Percentiles rank a stretch among this genome's conserved stretches.
These are phyloP conservation scores for Heliconius congener DNA, from an alignment of 1,140 invertebrate genomes.

Conservation along the genomic window DNA sequence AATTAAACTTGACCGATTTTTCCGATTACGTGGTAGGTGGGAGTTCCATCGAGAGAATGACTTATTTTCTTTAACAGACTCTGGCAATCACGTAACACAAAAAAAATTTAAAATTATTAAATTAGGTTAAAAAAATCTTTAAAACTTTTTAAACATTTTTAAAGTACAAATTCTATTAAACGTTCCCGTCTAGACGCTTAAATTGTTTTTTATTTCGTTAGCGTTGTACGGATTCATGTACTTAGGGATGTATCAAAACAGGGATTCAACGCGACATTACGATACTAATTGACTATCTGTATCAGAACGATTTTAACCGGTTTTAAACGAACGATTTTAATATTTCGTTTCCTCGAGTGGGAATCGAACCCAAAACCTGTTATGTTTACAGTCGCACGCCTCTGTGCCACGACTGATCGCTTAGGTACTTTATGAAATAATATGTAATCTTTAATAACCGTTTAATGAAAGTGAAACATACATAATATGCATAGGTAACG, in stretches of 20 bases:
- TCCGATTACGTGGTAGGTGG: not conserved
- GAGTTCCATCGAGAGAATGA: no score
- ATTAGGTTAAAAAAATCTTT: not conserved
- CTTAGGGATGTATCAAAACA: conserved; percentile 12
- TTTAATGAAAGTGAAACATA: no score
- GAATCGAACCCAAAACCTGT: no score
- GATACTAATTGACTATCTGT: conserved; percentile 10
- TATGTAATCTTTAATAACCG: no score
- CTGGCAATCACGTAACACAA: no score
- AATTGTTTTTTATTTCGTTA: not conserved
- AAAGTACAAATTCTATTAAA: not conserved
- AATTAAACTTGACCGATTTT: not conserved
- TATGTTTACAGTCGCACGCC: no score
- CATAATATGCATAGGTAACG: no score
- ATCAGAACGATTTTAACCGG: not conserved
- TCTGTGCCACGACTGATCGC: no score
- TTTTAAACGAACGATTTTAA: no score
- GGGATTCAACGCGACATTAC: not conserved
- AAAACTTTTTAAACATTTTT: not conserved
- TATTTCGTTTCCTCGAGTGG: no score
- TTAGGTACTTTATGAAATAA: no score
- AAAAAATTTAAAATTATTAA: not conserved
- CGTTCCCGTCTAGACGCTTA: conserved; percentile 1
- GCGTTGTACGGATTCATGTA: conserved; percentile 20
- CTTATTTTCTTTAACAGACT: no score